Percentiles rank a stretch among this genome's conserved stretches.
phyloP scores from a whole-genome alignment of 23 tunicate species.

The Oikopleura albicans region DNA sequence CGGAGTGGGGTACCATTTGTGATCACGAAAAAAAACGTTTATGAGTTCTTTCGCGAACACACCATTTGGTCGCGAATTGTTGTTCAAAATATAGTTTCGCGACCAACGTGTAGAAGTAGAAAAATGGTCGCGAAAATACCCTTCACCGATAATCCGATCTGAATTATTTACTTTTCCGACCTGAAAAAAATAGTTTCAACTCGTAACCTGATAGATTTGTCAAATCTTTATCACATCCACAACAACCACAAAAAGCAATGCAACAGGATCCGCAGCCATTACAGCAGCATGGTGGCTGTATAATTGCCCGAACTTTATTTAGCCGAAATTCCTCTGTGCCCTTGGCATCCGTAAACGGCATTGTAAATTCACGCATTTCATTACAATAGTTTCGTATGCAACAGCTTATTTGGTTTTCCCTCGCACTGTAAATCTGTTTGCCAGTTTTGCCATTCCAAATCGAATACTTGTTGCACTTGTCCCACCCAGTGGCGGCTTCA shows the following conservation, averaged over 20 bases:
- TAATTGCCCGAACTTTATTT: neutral
- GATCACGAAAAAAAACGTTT: too few species aligned
- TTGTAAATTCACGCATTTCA: neutral
- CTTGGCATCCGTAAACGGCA: neutral
- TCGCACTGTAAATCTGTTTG: neutral
- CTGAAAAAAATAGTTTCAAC: too few species aligned
- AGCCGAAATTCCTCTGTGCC: neutral
- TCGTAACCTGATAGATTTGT: neutral
- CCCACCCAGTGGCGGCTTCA: neutral
- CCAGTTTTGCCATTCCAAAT: slow-evolving; percentile 13
- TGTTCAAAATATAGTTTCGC: too few species aligned
- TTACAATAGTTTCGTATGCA: neutral
- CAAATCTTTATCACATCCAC: neutral
- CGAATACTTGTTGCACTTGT: neutral
- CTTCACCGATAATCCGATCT: too few species aligned
- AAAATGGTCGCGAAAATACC: too few species aligned
- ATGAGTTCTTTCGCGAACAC: too few species aligned
- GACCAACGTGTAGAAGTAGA: too few species aligned
- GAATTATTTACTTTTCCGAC: too few species aligned
- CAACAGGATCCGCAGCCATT: neutral
- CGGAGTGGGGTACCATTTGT: too few species aligned
- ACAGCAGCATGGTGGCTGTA: neutral
- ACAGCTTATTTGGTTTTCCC: neutral
- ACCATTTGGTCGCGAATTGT: too few species aligned
- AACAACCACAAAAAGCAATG: neutral